phyloP scores from a whole-genome alignment of 2,113 vertebrate genomes.

The Paramormyrops kingsleyae region DNA sequence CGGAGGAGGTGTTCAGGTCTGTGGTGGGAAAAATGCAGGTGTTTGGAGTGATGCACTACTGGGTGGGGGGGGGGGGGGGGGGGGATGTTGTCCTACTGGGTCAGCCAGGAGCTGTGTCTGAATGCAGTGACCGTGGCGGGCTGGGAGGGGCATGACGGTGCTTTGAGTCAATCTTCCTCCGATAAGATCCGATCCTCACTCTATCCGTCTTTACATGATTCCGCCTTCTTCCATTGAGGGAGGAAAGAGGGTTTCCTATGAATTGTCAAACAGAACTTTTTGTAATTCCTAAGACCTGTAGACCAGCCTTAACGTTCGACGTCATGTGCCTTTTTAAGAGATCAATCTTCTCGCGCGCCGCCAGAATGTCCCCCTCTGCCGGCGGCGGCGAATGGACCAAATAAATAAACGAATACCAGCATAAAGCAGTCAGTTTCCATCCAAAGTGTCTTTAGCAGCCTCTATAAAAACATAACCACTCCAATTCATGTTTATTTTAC shows the following conservation, averaged over 20 bases:
- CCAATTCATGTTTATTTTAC: constrained; percentile 37
- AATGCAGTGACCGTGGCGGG: neutral
- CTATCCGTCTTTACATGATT: constrained; percentile 12
- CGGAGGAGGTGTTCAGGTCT: neutral
- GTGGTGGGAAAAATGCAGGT: neutral
- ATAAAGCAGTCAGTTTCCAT: constrained; percentile 15
- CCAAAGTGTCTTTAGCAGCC: constrained; percentile 18
- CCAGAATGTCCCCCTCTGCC: constrained; percentile 10
- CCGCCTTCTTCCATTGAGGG: constrained; percentile 9
- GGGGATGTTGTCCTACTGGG: neutral
- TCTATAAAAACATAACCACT: neutral
- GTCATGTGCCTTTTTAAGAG: constrained; percentile 72
- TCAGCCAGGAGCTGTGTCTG: neutral
- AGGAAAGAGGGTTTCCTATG: neutral
- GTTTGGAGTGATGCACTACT: neutral
- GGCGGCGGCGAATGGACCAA: constrained; percentile 38
- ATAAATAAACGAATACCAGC: constrained; percentile 21
- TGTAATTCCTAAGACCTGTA: constrained; percentile 31
- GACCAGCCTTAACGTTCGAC: constrained; percentile 76
- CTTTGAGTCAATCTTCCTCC: neutral
- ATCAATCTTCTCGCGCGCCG: neutral
- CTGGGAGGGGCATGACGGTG: neutral
- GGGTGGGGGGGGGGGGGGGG: neutral
- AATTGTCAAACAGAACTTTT: constrained; percentile 11
- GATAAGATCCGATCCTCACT: constrained; percentile 12